Evolutionary conservation across 2,797 vertebrate genomes (phyloP), one percentile per base, ranked within the genome.

Genomic region (Acanthurus tractus): DNA sequence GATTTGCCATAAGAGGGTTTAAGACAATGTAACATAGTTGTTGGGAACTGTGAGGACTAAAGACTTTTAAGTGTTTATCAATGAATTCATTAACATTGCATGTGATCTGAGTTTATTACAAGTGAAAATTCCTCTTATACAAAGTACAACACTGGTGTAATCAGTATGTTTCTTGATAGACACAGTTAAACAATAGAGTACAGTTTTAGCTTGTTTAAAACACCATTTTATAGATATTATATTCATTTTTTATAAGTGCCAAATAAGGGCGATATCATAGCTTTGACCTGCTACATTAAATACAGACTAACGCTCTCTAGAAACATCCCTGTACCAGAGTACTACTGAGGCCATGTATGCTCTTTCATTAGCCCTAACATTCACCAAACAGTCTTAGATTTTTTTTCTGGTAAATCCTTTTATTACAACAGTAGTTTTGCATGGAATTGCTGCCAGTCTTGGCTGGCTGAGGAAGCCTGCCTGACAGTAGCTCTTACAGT

Each of bases 401-500:
- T 70, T 54, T 54, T 76, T 34, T 34, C 29, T 34, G 6, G 53
- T 62, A 82, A 78, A 85, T 67, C 17, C 42, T 9, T 78, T 88
- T 78, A 74, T 77, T 81, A 79, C 63, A 78, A 52, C 18, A 63
- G 57, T 57, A 69, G 67, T 76, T 84, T 68, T 82, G 54, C 74
- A n/a, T 71, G 40, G 62, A 83, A 86, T 68, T 63, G 22, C 64
- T 86, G 64, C 62, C 53, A 50, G 74, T 77, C 67, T 85, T 38
- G 79, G 53, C 75, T 67, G 70, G 73, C 72, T 65, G 78, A 78
- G 69, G 25, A 76, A 75, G 76, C 74, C 83, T 17, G 78, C 63
- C 84, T 85, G 81, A 91, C 84, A 88, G 83, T 86, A 86, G 87
- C 88, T 87, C 84, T 89, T 80, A 85, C 82, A 87, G 82, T 90